Evolutionary conservation across 2,113 vertebrate species (phyloP).

Genomic region (Nanorana parkeri): DNA sequence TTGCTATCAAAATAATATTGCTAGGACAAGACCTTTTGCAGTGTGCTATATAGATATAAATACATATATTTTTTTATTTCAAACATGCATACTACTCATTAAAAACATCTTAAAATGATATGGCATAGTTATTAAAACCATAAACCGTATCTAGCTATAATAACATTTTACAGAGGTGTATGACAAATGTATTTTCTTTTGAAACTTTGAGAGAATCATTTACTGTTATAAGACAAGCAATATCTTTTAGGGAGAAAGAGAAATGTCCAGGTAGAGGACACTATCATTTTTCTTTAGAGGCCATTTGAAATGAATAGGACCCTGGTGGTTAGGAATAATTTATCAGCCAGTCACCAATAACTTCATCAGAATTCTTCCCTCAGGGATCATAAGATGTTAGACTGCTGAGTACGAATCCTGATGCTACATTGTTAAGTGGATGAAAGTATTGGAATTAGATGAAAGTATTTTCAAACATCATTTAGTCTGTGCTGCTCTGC

Average conservation of each 20-base stretch:
- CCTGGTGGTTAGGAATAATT: slow-evolving; percentile 63
- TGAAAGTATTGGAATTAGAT: slow-evolving; percentile 79
- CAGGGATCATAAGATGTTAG: slow-evolving; percentile 64
- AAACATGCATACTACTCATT: too few species aligned
- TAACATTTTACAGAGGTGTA: slow-evolving; percentile 46
- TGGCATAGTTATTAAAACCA: too few species aligned
- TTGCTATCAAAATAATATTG: too few species aligned
- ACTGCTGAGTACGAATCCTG: slow-evolving; percentile 66
- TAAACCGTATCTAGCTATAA: too few species aligned
- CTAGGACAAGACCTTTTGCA: too few species aligned
- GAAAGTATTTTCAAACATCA: slow-evolving; percentile 77
- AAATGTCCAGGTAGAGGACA: slow-evolving; percentile 54
- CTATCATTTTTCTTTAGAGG: slow-evolving; percentile 67
- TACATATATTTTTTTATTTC: too few species aligned
- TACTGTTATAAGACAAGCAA: slow-evolving; percentile 58
- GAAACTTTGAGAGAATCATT: slow-evolving; percentile 55
- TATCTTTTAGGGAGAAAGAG: slow-evolving; percentile 44
- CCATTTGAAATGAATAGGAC: slow-evolving; percentile 75
- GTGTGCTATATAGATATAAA: too few species aligned
- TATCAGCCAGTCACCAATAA: slow-evolving; percentile 63
- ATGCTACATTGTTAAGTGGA: slow-evolving; percentile 75
- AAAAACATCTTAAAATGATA: too few species aligned
- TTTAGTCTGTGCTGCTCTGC: slow-evolving; percentile 74
- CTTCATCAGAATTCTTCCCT: slow-evolving; percentile 72
- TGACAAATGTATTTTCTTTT: slow-evolving; percentile 51